phyloP scores from a whole-genome alignment of 2,113 vertebrate species.

The Stigmatopora nigra region DNA sequence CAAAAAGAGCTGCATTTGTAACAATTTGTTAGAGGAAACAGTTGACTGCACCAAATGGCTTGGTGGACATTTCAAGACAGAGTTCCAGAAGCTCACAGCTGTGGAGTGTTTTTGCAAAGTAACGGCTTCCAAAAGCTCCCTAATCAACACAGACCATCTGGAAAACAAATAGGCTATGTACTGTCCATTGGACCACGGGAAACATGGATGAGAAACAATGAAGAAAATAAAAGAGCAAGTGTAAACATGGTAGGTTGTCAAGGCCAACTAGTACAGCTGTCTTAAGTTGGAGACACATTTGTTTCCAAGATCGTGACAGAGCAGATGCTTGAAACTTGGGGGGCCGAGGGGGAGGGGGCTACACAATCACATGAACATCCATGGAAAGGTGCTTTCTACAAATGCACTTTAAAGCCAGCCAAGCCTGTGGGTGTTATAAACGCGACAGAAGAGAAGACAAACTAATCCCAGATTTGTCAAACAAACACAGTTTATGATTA shows the following conservation, averaged over 20 bases:
- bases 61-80: conserved; percentile 40
- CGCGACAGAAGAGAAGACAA: conserved; percentile 10
- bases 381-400: conserved; percentile 9
- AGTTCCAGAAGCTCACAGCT: conserved; percentile 49
- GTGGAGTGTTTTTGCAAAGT: conserved; percentile 46
- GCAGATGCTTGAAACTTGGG: not conserved
- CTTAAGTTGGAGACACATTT: conserved; percentile 24
- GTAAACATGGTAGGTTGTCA: conserved; percentile 7
- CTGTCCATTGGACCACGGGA: conserved; percentile 33
- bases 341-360: too few species aligned
- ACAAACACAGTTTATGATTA: not conserved
- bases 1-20: conserved; percentile 27
- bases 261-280: conserved; percentile 21
- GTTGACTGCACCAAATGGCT: conserved; percentile 26
- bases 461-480: conserved; percentile 4
- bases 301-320: conserved; percentile 17
- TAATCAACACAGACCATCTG: conserved; percentile 59
- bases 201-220: conserved; percentile 28
- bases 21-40: conserved; percentile 44
- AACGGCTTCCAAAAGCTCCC: conserved; percentile 53
- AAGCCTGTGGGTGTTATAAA: conserved; percentile 3
- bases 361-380: conserved; percentile 3
- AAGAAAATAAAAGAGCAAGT: conserved; percentile 17
- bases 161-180: conserved; percentile 51
- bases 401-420: not conserved